phyloP scores from a whole-genome alignment of 2,113 vertebrate genomes.

The Alethe castanea region DNA sequence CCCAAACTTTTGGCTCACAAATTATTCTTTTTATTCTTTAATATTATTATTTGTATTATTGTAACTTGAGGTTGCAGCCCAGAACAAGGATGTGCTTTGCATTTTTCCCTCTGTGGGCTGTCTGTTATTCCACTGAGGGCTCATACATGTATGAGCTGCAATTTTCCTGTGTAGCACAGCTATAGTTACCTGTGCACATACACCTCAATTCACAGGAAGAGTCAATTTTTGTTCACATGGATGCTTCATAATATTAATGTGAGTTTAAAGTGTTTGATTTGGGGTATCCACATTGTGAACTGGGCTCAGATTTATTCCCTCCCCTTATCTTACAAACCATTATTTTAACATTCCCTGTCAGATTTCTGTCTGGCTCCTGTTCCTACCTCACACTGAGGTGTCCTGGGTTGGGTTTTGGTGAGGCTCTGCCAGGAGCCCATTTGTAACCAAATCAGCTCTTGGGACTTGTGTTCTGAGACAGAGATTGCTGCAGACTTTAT shows the following conservation, averaged over 20 bases:
- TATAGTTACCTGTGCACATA: not conserved
- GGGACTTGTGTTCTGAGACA: not conserved
- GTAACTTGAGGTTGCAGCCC: not conserved
- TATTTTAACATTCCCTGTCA: not conserved
- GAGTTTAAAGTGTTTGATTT: not conserved
- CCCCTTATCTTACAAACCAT: not conserved
- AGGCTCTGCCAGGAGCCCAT: not conserved
- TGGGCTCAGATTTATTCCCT: not conserved
- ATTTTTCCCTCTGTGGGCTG: not conserved
- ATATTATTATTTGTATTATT: slow-evolving; percentile 22
- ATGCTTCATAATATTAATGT: not conserved
- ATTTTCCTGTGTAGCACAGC: not conserved
- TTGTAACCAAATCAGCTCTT: not conserved
- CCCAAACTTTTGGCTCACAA: not conserved
- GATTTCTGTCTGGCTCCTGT: not conserved
- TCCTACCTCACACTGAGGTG: not conserved
- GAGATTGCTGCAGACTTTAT: not conserved
- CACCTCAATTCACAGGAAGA: not conserved
- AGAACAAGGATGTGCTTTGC: not conserved
- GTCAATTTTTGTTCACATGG: not conserved
- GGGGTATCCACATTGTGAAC: not conserved
- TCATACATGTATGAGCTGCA: not conserved
- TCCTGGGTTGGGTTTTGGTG: not conserved
- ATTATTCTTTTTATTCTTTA: slow-evolving; percentile 17
- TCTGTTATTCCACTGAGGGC: not conserved